Base-by-base conservation (phyloP, 2,888 invertebrate genomes). In the Lasiommata megera region DNA sequence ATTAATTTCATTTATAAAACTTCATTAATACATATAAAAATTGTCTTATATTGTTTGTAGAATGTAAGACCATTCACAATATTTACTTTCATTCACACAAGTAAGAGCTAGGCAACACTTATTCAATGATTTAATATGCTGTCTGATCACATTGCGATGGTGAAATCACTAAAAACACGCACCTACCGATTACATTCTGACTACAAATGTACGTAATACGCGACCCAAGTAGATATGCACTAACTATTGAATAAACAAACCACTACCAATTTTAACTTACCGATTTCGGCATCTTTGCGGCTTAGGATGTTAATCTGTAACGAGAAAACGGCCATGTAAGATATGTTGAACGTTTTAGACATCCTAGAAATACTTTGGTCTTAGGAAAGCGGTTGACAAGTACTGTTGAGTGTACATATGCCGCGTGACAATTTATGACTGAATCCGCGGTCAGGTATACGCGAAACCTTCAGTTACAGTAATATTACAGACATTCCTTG, bases 231-330 rank as follows among this genome's bases (percentile, higher is more conserved):
- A 29, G 14, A 5, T 44, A 12, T 12, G 6, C 23, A 12, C n/a
- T 3, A 18, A 11, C 8, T 34, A 34, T 12, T 40, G 37, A 31
- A 38, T 40, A 56, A 54, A 52, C 53, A 56, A 58, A 63, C 60
- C 11, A 31, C 5, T 9, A 9, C 12, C 14, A 3, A 14, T 59
- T 58, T 8, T 47, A 67, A 93, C 93, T 92, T 77, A 93, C 93
- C 84, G 93, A 93, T 93, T 93, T 93, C 83, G 92, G 93, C 92
- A 93, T 92, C 83, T 92, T 93, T 91, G 81, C 81, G 83, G 81
- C 76, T 84, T 80, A 73, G 84, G 83, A 84, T 87, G 78, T 82
- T 85, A 80, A 90, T 91, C 91, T 91, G 89, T 62, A 89, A 90
- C 72, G 67, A 74, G 61, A 81, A 76, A 79, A 79, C 60, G 67